These are phyloP conservation scores for Tympanuchus pallidicinctus DNA, from an alignment of 2,113 vertebrate genomes.

Conservation along the genomic window DNA sequence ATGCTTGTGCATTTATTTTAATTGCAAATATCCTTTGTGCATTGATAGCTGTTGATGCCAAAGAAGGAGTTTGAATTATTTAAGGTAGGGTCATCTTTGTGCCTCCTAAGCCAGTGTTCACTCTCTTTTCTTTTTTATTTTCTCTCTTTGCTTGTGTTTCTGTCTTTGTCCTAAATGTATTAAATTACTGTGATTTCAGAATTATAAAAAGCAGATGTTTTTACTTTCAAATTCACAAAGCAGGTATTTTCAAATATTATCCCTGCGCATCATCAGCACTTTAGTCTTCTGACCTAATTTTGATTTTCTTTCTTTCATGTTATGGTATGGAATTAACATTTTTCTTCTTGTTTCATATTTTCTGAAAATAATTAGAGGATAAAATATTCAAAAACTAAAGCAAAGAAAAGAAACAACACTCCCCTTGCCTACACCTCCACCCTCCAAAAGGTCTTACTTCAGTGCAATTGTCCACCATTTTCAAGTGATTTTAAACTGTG, in stretches of 20 bases:
- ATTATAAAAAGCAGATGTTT: not conserved
- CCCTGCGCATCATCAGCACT: not conserved
- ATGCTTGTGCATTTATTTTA: conserved; percentile 50
- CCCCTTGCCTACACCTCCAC: not conserved
- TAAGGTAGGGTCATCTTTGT: conserved; percentile 86
- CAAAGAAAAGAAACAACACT: not conserved
- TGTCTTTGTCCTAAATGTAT: not conserved
- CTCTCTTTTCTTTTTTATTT: not conserved
- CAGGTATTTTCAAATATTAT: not conserved
- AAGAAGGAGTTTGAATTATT: conserved; percentile 99
- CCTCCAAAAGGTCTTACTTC: not conserved
- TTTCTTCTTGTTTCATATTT: not conserved
- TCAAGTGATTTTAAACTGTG: not conserved
- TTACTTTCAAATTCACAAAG: conserved; percentile 17
- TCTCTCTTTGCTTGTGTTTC: conserved; percentile 21
- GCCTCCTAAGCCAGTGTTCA: conserved; percentile 47
- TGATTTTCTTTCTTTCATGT: not conserved
- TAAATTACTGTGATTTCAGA: not conserved
- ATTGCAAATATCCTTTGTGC: conserved; percentile 65
- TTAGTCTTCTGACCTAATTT: not conserved
- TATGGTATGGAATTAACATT: not conserved
- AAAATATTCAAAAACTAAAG: not conserved
- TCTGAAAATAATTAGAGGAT: not conserved
- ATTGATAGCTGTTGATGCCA: conserved; percentile 95
- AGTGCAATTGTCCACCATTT: not conserved